Conservation (phyloP, 2,888 invertebrate species). For the Pyrrhosoma nymphula region DNA sequence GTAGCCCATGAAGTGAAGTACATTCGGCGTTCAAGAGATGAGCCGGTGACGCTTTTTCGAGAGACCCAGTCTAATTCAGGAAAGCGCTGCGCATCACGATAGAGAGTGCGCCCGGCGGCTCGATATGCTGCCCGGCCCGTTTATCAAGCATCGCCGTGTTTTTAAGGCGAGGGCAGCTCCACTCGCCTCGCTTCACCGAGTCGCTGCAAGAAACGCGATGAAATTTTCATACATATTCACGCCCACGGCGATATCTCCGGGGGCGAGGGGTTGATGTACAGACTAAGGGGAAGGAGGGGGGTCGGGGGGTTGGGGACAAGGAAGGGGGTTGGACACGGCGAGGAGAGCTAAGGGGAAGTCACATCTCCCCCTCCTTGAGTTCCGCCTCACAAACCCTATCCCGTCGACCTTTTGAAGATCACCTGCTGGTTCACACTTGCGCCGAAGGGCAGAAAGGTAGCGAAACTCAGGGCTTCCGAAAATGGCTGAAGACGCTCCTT, state of each 20-base stretch:
- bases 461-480: no score
- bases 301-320: no score
- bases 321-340: neutral
- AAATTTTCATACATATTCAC: slow-evolving; percentile 29
- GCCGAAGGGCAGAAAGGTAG: neutral
- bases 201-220: slow-evolving; percentile 3
- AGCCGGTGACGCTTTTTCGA: no score
- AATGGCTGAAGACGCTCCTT: no score
- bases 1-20: no score
- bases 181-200: neutral
- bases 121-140: neutral
- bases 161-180: neutral
- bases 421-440: neutral
- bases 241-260: neutral
- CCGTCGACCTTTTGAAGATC: neutral
- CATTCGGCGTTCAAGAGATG: no score
- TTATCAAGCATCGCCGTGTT: neutral
- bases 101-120: neutral
- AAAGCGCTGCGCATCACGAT: neutral
- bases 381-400: neutral
- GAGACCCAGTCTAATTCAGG: neutral
- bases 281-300: neutral
- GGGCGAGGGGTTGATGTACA: neutral
- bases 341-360: neutral
- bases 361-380: neutral